Base-by-base conservation (phyloP, 2,797 vertebrate genomes). In the Takifugu rubripes region DNA sequence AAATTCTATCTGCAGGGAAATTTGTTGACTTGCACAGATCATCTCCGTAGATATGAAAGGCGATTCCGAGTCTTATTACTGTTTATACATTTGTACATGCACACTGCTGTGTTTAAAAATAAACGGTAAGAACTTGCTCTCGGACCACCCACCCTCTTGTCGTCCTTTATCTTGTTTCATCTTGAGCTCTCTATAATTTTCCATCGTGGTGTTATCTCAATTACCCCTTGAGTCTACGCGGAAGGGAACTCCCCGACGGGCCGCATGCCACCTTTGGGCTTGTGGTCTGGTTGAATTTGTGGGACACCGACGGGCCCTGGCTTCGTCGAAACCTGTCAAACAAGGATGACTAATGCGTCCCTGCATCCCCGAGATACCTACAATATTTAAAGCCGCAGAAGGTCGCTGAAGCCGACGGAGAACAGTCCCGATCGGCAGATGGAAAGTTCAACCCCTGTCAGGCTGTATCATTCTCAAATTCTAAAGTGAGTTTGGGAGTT, bases 321-420 rank as follows among this genome's bases (percentile, higher is more conserved):
- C 89, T 90, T 86, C 10, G 12, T 89, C 90, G 88, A 89, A 84
- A 77, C 74, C 87, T 88, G 88, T 88, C 89, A 90, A 88, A 86
- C 77, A 75, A 54, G 68, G 78, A 85, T 90, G 89, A 90, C 88
- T 88, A 91, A 90, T 88, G 87, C 44, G 56, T 85, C 86, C 85
- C 87, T 81, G 75, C 87, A 83, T 87, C 84, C 82, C 86, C 75
- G 66, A 81, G 79, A 88, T 86, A 83, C 84, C 82, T 84, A 80
- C 76, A 84, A 86, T 88, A 86, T 90, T 89, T 87, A 87, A 87
- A 84, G 70, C 79, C 83, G 80, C 76, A 78, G 85, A 85, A 83
- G 84, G 85, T 82, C 64, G 73, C 78, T 29, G 61, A 73, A 72
- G 73, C 59, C 74, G 69, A 74, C 68, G 77, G 76, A 81, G 84